A percentile compares a stretch with the other conserved stretches of the same genome.
Conservation (phyloP, 2,888 invertebrate genomes). For the Apamea monoglypha region DNA sequence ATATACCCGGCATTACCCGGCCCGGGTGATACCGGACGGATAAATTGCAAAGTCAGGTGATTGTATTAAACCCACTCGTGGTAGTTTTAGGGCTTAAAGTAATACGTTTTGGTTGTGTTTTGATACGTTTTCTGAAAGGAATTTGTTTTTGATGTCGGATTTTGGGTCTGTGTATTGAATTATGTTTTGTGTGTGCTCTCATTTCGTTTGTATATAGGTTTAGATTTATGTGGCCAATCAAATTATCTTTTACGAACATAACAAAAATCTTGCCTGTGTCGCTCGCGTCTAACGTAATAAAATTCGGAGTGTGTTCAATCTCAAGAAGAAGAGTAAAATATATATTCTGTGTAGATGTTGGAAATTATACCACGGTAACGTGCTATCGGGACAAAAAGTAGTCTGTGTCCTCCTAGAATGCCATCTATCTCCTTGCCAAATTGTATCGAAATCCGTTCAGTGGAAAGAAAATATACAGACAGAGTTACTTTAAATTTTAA, state of each 20-base stretch:
- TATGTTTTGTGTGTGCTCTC: background rate
- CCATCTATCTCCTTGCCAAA: no score
- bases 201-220: conserved; percentile 2
- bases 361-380: background rate
- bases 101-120: conserved; percentile 27
- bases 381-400: background rate
- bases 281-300: conserved; percentile 47
- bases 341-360: conserved; percentile 33
- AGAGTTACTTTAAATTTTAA: no score
- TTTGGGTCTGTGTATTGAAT: background rate
- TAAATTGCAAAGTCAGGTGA: conserved; percentile 70
- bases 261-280: conserved; percentile 31
- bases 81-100: conserved; percentile 57
- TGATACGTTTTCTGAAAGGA: conserved; percentile 8
- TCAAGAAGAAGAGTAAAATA: conserved; percentile 47
- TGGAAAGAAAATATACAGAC: no score
- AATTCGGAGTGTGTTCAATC: conserved; percentile 52
- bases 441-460: no score
- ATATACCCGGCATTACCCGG: conserved; percentile 43
- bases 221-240: conserved; percentile 17
- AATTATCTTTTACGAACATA: conserved; percentile 48
- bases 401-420: background rate
- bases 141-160: conserved; percentile 11
- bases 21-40: conserved; percentile 66
- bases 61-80: conserved; percentile 63